Conservation (phyloP, 2,888 invertebrate species). For the Hypomecis punctinalis region DNA sequence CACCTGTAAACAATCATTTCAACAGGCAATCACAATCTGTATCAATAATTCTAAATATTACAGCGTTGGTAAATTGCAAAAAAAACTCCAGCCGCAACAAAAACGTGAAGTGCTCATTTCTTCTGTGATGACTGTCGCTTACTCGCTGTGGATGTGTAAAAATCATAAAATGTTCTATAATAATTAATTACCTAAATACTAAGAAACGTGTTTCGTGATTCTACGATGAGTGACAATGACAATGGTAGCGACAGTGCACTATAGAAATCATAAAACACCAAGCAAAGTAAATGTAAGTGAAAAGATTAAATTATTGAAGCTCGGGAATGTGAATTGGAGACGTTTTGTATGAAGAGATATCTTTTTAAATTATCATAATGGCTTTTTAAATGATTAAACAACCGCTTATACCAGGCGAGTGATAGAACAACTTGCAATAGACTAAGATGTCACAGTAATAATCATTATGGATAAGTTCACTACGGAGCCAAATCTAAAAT, state of each 20-base stretch:
- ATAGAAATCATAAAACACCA: constrained; percentile 57
- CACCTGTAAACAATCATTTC: no score
- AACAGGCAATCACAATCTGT: no score
- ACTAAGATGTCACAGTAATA: no score
- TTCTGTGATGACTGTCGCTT: not conserved
- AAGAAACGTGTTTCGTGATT: not conserved
- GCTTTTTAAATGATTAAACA: no score
- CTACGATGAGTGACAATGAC: constrained; percentile 32
- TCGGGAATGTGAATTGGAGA: constrained; percentile 49
- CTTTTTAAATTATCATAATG: no score
- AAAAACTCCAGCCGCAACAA: constrained; percentile 34
- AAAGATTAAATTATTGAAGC: constrained; percentile 55
- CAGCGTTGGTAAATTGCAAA: constrained; percentile 2
- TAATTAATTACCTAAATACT: not conserved
- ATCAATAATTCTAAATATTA: not conserved
- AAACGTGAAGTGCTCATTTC: constrained; percentile 18
- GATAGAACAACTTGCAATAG: no score
- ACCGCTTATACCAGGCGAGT: no score
- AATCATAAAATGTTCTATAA: not conserved
- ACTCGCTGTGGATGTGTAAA: not conserved
- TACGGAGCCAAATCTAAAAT: no score
- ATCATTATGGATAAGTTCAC: no score
- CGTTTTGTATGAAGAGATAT: constrained; percentile 44
- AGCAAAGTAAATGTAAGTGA: constrained; percentile 58
- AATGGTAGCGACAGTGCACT: constrained; percentile 53